A percentile compares a stretch with the other conserved stretches of the same genome.
These are phyloP conservation scores for Fulmarus glacialis DNA, from an alignment of 2,113 vertebrate species.

Conservation along the genomic window DNA sequence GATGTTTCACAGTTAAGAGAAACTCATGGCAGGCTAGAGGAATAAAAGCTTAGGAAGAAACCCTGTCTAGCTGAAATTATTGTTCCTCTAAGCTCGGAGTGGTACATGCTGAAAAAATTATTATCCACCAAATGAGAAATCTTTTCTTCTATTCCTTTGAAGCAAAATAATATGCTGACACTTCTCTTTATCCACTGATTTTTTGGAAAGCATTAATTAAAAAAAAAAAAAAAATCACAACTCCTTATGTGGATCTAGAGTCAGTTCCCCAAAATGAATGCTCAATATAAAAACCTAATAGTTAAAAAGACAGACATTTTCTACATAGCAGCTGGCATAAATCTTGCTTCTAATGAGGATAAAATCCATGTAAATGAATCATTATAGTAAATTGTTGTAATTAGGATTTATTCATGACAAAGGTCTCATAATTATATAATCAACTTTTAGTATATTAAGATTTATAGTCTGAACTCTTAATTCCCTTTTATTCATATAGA, in stretches of 20 bases:
- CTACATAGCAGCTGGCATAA: constrained; percentile 20
- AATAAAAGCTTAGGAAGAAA: neutral
- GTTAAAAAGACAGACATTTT: neutral
- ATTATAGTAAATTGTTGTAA: constrained; percentile 38
- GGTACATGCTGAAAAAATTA: neutral
- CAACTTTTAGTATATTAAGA: neutral
- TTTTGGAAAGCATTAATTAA: constrained; percentile 13
- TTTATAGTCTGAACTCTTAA: constrained; percentile 4
- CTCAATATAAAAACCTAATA: neutral
- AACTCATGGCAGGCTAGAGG: neutral
- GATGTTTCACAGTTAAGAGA: neutral
- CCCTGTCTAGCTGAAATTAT: neutral
- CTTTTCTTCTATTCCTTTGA: neutral
- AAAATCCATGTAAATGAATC: constrained; percentile 46
- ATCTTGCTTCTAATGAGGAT: constrained; percentile 21
- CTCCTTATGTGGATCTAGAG: neutral
- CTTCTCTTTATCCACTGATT: neutral
- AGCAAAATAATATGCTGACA: neutral
- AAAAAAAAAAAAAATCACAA: neutral
- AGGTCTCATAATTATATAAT: constrained; percentile 35
- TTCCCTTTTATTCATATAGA: constrained; percentile 13
- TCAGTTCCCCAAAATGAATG: neutral
- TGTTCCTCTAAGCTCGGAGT: neutral
- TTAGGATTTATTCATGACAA: constrained; percentile 47
- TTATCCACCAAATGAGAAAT: neutral